Percentiles rank a stretch among this genome's conserved stretches.
Conservation (phyloP, 2,113 vertebrate genomes). For the human region GRCh38 chr9:131751501-131752000, state of each 20-base stretch:
- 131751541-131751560: neutral
- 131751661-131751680: neutral
- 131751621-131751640: no score
- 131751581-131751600: neutral
- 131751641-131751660: neutral
- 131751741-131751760: neutral
- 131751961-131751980: no score
- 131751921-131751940: rapidly evolving
- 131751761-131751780: neutral
- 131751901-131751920: no score
- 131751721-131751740: neutral
- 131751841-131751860: no score
- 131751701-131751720: no score
- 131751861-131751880: no score
- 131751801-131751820: neutral
- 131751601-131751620: neutral
- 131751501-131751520: neutral
- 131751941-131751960: no score
- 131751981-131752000: rapidly evolving
- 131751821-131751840: neutral
- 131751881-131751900: no score
- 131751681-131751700: neutral
- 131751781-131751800: neutral
- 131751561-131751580: neutral
- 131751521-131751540: neutral